phyloP scores from a whole-genome alignment of 2,888 invertebrate species.

The Brachyptera risi region DNA sequence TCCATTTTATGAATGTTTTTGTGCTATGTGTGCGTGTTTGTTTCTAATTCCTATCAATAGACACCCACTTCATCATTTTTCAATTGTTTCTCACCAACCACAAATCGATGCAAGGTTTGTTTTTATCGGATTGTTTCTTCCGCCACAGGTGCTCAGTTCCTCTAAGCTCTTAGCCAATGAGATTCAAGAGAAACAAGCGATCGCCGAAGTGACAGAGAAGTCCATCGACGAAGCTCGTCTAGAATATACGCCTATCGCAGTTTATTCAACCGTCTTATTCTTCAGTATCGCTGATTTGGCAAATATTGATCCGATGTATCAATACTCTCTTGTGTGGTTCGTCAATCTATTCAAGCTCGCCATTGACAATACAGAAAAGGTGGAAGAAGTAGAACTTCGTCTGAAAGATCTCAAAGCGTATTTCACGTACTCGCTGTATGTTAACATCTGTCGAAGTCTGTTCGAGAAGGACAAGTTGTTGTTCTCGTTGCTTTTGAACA shows the following conservation, averaged over 20 bases:
- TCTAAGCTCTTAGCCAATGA: slow-evolving; percentile 88
- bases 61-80: too few species aligned
- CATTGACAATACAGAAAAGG: slow-evolving; percentile 81
- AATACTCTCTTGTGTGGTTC: slow-evolving; percentile 93
- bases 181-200: slow-evolving; percentile 84
- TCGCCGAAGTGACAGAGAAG: slow-evolving; percentile 84
- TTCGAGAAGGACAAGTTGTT: slow-evolving; percentile 94
- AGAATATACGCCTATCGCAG: slow-evolving; percentile 86
- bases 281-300: slow-evolving; percentile 86
- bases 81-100: too few species aligned
- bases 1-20: too few species aligned
- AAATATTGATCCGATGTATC: slow-evolving; percentile 96
- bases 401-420: slow-evolving; percentile 69
- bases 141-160: slow-evolving; percentile 73
- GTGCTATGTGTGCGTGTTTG: too few species aligned
- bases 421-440: slow-evolving; percentile 86
- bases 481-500: slow-evolving; percentile 71
- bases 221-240: slow-evolving; percentile 82
- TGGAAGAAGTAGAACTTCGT: slow-evolving; percentile 73
- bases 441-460: slow-evolving; percentile 87
- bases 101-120: too few species aligned
- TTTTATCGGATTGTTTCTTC: too few species aligned
- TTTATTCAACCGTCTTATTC: slow-evolving; percentile 84
- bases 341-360: slow-evolving; percentile 80
- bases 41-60: too few species aligned